These are phyloP conservation scores for Cephonodes hylas DNA, from an alignment of 2,888 invertebrate species.

Conservation along the genomic window DNA sequence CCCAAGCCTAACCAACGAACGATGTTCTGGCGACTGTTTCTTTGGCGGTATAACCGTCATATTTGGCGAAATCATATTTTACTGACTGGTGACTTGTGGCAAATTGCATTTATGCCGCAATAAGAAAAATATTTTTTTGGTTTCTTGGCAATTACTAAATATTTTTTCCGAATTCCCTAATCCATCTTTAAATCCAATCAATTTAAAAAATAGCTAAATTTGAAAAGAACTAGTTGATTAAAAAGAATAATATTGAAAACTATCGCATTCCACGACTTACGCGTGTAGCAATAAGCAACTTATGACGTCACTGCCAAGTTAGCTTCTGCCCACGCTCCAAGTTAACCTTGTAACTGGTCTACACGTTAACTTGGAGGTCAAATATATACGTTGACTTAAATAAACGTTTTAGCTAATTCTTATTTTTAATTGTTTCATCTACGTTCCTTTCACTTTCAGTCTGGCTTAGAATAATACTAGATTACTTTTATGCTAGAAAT, in stretches of 20 bases:
- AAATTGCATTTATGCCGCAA: too few relatives aligned
- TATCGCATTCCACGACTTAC: background rate
- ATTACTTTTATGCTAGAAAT: too few relatives aligned
- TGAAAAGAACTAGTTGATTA: background rate
- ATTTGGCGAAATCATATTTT: too few relatives aligned
- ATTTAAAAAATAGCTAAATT: background rate
- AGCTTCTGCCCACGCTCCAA: slow-evolving; percentile 6
- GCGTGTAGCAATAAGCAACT: background rate
- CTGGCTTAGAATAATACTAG: too few relatives aligned
- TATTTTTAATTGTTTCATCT: background rate
- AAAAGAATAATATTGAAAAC: background rate
- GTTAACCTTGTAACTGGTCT: slow-evolving; percentile 5
- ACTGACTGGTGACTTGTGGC: too few relatives aligned
- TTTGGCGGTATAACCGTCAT: too few relatives aligned
- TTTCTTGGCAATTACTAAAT: too few relatives aligned
- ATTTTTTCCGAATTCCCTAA: too few relatives aligned
- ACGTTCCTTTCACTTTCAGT: background rate
- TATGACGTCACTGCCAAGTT: slow-evolving; percentile 5
- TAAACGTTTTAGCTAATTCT: background rate
- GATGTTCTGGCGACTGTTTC: too few relatives aligned
- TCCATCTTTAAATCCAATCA: too few relatives aligned
- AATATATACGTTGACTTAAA: background rate
- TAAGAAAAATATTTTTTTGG: too few relatives aligned
- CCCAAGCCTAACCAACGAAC: too few relatives aligned
- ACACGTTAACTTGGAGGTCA: background rate